Evolutionary conservation across 2,888 invertebrate genomes (phyloP), one percentile per base, ranked within the genome.

Genomic region (Masnerella sp.): DNA sequence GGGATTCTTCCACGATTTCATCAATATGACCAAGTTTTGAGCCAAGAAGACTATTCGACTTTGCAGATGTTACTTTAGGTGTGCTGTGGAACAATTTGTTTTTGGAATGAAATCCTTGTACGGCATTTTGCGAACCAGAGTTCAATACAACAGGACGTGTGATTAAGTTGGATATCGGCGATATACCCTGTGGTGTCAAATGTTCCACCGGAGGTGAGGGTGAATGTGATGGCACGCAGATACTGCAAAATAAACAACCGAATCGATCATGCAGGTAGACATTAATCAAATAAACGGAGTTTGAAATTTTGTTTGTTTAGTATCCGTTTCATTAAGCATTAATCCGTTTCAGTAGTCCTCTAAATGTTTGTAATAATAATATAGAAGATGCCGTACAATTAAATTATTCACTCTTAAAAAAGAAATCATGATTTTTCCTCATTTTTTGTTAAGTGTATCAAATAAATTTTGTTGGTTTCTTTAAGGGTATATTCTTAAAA

Each of bases 1-100:
- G 2, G 15, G 8, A 32, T 36, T 30, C 36, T 32, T 67, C 56
- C 2, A 2, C 8, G 4, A 42, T 61, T n/a, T 17, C 30, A 54
- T 59, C 40, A 11, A 54, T 70, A 2, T 25, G 12, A 11, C 34
- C 40, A 7, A 1, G 8, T 34, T 65, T 54, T 14, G 7, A 14
- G 9, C 9, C 17, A 0, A 28, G 7, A 1, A 18, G 7, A 51
- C 43, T 45, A n/a, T 7, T 18, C n/a, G 34, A 25, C 15, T 58
- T 56, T 9, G 2, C 5, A 20, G 67, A 14, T 14, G 43, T 14
- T 17, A 73, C 9, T 51, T 77, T 81, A 9, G 83, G 83, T 4
- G 84, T 84, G 61, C 83, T 84, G 11, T 83, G 82, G 32, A 74
- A 69, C 1, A 80, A 25, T 47, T 54, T 78, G 42, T 36, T 67